Percentiles rank a stretch among this genome's conserved stretches.
phyloP scores from a whole-genome alignment of 64 coral and sea anemone species.

The Montipora capricornis region DNA sequence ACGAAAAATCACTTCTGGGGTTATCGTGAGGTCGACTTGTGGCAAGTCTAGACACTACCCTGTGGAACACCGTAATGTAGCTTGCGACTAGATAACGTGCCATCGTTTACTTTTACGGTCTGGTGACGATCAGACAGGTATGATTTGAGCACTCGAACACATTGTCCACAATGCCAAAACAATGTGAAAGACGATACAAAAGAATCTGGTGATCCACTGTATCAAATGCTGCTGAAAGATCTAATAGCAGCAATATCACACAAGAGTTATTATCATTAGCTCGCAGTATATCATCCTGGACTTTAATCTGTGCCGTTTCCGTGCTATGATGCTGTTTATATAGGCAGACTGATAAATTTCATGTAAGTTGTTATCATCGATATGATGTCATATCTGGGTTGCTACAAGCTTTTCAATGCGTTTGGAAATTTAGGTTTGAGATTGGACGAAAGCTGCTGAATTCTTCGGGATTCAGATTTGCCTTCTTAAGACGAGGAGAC shows the following conservation, averaged over 20 bases:
- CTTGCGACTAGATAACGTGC: not conserved
- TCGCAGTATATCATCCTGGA: not conserved
- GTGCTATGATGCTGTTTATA: not conserved
- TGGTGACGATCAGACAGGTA: not conserved
- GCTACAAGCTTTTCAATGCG: not conserved
- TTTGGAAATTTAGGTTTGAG: slow-evolving; percentile 7
- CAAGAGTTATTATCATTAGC: not conserved
- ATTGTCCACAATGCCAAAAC: too few species aligned
- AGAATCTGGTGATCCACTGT: not conserved
- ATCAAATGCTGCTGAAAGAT: slow-evolving; percentile 3
- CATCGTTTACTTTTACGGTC: not conserved
- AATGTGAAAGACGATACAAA: too few species aligned
- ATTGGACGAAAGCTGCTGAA: slow-evolving; percentile 30
- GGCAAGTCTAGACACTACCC: too few species aligned
- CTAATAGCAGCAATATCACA: not conserved
- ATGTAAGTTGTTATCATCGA: not conserved
- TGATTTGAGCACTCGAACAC: not conserved
- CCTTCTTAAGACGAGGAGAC: slow-evolving; percentile 1
- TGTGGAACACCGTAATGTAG: not conserved
- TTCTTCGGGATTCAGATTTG: slow-evolving; percentile 4
- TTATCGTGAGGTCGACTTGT: too few species aligned
- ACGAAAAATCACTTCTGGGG: too few species aligned
- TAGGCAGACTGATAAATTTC: not conserved
- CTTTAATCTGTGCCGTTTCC: not conserved
- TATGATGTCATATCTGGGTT: not conserved